Conservation (phyloP, 2,888 invertebrate genomes). For the Netelia fuscicornis region DNA sequence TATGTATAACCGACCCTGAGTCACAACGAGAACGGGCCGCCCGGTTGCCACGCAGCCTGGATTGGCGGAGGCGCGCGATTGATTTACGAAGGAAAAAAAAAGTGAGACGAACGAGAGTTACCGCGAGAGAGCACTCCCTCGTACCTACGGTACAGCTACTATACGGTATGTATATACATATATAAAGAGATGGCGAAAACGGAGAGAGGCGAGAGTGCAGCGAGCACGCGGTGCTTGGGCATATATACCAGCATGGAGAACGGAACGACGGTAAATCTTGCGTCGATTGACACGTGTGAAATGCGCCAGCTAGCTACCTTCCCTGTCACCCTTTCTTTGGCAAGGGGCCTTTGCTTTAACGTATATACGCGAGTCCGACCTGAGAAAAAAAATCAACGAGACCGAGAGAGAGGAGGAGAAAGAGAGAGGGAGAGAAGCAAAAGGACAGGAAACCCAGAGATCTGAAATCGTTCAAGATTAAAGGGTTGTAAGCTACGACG, state of each 20-base stretch:
- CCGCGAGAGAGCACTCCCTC: slow-evolving; percentile 55
- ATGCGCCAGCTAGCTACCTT: slow-evolving; percentile 80
- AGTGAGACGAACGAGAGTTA: slow-evolving; percentile 70
- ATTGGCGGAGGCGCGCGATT: slow-evolving; percentile 74
- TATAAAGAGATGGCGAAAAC: slow-evolving; percentile 33
- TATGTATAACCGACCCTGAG: slow-evolving; percentile 49
- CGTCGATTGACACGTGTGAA: slow-evolving; percentile 83
- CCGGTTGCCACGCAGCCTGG: slow-evolving; percentile 64
- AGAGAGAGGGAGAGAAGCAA: slow-evolving; percentile 1
- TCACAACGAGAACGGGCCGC: slow-evolving; percentile 58
- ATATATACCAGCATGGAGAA: slow-evolving; percentile 54
- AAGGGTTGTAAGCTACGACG: too few relatives aligned
- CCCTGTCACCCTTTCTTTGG: slow-evolving; percentile 49
- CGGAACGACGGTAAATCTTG: slow-evolving; percentile 80
- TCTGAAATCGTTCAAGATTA: too few relatives aligned
- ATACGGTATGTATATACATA: slow-evolving; percentile 28
- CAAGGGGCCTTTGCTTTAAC: slow-evolving; percentile 45
- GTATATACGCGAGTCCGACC: slow-evolving; percentile 34
- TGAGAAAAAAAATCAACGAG: slow-evolving; percentile 5
- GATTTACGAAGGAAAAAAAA: slow-evolving; percentile 79
- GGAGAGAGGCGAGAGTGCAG: slow-evolving; percentile 52
- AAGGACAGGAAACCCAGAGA: not conserved
- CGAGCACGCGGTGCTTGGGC: slow-evolving; percentile 33
- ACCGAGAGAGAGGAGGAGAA: not conserved
- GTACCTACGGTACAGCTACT: slow-evolving; percentile 54